phyloP scores from a whole-genome alignment of 2,797 vertebrate species.

The Etheostoma nigrum region DNA sequence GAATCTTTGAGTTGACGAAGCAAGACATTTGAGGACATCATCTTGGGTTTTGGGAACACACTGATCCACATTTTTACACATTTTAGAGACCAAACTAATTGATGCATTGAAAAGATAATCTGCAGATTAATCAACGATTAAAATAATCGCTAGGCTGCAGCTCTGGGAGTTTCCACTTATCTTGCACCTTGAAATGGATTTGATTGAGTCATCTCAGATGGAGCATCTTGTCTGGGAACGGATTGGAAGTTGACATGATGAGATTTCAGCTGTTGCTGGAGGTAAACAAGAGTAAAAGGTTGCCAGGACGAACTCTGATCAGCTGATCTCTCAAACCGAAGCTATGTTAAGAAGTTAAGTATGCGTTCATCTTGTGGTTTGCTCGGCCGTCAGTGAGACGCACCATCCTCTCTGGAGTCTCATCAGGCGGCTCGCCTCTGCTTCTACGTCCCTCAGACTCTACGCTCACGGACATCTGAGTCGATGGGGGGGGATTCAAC shows the following conservation, averaged over 20 bases:
- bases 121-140: no score
- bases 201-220: not conserved
- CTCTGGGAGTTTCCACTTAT: no score
- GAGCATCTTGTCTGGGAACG: not conserved
- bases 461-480: not conserved
- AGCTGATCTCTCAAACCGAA: constrained; percentile 40
- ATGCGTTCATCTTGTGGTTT: constrained; percentile 44
- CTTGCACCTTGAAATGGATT: not conserved
- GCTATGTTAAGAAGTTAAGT: constrained; percentile 37
- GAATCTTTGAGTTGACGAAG: no score
- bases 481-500: not conserved
- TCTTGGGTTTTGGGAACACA: no score
- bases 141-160: no score
- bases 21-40: no score
- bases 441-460: not conserved
- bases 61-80: no score
- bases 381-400: constrained; percentile 13
- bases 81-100: no score
- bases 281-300: not conserved
- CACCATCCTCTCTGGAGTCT: constrained; percentile 27
- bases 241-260: not conserved
- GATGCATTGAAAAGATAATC: no score
- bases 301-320: constrained; percentile 22
- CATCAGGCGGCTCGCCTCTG: constrained; percentile 11
- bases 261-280: not conserved